phyloP scores from a whole-genome alignment of 2,113 vertebrate genomes.

The Pithys albifrons region DNA sequence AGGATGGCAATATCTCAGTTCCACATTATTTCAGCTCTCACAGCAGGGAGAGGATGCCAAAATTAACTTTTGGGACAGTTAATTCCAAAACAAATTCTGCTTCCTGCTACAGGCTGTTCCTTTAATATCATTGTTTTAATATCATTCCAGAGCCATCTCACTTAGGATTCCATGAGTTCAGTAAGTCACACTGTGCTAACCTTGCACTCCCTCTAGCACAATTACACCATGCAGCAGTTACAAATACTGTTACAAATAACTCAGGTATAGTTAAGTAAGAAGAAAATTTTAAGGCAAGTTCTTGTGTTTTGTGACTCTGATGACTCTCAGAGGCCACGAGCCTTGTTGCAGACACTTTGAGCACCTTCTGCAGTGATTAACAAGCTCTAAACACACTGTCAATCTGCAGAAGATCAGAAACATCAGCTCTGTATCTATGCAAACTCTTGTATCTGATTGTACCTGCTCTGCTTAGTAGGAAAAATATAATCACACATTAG shows the following conservation, averaged over 20 bases:
- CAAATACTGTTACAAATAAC: neutral
- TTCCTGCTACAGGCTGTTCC: neutral
- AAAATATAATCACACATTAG: neutral
- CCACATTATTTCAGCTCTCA: neutral
- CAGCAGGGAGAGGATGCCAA: neutral
- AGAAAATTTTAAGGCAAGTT: neutral
- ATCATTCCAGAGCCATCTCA: neutral
- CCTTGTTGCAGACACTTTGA: neutral
- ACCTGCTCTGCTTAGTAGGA: neutral
- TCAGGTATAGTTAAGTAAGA: neutral
- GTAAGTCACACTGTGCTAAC: neutral
- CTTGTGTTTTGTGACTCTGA: neutral
- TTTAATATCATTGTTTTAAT: neutral
- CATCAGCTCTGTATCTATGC: neutral
- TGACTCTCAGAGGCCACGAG: neutral
- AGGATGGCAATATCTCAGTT: neutral
- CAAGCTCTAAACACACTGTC: neutral
- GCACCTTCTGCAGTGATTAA: neutral
- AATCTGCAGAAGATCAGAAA: neutral
- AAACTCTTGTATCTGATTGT: neutral
- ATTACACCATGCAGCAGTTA: neutral
- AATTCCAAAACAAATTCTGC: neutral
- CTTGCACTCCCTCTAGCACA: neutral
- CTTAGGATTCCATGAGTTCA: neutral
- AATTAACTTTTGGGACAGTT: neutral